These are phyloP conservation scores for Boloria selene DNA, from an alignment of 2,888 invertebrate species.

Conservation along the genomic window DNA sequence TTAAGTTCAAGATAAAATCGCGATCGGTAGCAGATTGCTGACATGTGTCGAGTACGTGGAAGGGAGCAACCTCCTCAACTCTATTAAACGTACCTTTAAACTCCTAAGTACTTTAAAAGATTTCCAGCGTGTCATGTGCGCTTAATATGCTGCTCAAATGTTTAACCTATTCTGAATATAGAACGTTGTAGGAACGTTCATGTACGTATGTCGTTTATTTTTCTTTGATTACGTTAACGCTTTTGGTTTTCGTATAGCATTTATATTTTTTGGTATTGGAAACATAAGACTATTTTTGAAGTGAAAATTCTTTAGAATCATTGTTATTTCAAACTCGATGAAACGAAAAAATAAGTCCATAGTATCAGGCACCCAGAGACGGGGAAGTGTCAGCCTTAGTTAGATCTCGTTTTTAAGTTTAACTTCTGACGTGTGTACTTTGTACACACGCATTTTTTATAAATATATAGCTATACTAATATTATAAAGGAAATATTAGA, in stretches of 20 bases:
- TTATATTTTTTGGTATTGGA: background rate
- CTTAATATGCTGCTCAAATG: slow-evolving; percentile 26
- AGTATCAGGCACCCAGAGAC: no score
- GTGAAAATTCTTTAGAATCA: no score
- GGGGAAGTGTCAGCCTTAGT: no score
- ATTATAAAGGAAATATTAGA: no score
- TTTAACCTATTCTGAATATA: slow-evolving; percentile 13
- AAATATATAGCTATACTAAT: no score
- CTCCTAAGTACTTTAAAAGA: slow-evolving; percentile 46
- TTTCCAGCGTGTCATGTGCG: slow-evolving; percentile 30
- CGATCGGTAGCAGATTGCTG: slow-evolving; percentile 64
- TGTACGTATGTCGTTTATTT: background rate
- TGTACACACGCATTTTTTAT: no score
- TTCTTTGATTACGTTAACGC: background rate
- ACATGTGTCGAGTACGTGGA: slow-evolving; percentile 65
- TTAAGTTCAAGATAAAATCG: slow-evolving; percentile 68
- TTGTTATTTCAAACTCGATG: no score
- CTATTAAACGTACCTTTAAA: slow-evolving; percentile 50
- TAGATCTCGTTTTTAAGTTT: no score
- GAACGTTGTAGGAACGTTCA: background rate
- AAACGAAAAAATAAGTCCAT: no score
- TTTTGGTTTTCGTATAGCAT: background rate
- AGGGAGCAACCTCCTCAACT: slow-evolving; percentile 29
- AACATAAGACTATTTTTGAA: no score
- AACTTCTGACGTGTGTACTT: no score